phyloP scores from a whole-genome alignment of 2,113 vertebrate species.

The Pachycephala philippinensis region DNA sequence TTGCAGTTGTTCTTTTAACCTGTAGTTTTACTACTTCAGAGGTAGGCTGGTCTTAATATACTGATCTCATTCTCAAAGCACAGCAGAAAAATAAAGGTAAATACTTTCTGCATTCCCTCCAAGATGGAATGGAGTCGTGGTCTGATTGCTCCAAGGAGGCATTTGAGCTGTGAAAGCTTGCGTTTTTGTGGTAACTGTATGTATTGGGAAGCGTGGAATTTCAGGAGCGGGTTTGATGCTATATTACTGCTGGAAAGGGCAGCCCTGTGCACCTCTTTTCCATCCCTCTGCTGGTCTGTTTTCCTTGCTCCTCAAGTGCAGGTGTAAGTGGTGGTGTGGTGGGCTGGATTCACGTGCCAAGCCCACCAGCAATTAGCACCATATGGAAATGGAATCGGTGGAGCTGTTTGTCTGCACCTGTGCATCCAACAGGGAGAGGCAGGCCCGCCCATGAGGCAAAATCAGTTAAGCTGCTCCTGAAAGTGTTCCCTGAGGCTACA shows the following conservation, averaged over 20 bases:
- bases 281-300: background rate
- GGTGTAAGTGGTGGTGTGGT: background rate
- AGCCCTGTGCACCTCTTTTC: background rate
- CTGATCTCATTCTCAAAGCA: background rate
- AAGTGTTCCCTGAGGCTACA: background rate
- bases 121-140: background rate
- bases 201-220: background rate
- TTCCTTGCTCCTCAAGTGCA: background rate
- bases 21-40: background rate
- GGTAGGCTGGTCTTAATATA: background rate
- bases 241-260: background rate
- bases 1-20: background rate
- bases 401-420: background rate
- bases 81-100: background rate
- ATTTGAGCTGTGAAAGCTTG: background rate
- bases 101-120: background rate
- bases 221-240: background rate
- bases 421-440: background rate
- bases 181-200: accelerated
- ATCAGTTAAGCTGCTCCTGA: background rate
- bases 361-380: accelerated
- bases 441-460: background rate
- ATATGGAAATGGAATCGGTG: accelerated
- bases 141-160: background rate
- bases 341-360: background rate